phyloP scores from a whole-genome alignment of 2,888 invertebrate species.

The Xestia ashworthii region DNA sequence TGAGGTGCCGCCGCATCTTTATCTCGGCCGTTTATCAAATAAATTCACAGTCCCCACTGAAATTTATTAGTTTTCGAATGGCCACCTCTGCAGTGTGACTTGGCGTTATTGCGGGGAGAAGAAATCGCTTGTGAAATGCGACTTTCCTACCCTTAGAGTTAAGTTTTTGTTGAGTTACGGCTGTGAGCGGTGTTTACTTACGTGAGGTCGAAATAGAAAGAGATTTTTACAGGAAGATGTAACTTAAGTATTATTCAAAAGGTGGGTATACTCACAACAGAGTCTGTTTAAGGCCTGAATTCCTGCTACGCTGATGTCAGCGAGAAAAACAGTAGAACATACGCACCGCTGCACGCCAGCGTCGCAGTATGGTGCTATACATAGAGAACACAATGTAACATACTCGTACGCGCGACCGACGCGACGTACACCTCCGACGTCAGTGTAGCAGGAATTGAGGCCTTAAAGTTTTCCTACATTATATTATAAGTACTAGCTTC shows the following conservation, averaged over 20 bases:
- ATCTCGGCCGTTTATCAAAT: conserved; percentile 87
- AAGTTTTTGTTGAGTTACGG: conserved; percentile 60
- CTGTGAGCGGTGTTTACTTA: conserved; percentile 46
- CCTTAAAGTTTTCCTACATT: background rate
- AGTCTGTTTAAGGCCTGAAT: background rate
- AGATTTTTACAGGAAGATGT: background rate
- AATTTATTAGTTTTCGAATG: conserved; percentile 88
- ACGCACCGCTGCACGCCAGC: no score
- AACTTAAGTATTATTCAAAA: background rate
- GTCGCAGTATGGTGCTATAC: no score
- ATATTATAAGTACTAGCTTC: no score
- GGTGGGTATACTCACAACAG: background rate
- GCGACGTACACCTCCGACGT: no score
- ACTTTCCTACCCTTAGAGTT: conserved; percentile 70
- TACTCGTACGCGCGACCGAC: no score
- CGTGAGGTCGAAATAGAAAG: conserved; percentile 12
- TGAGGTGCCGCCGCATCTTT: conserved; percentile 79
- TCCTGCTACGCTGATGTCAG: no score
- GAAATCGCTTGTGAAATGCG: conserved; percentile 76
- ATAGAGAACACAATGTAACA: no score
- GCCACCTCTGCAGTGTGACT: conserved; percentile 82
- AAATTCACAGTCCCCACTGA: conserved; percentile 85
- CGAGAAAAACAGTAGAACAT: no score
- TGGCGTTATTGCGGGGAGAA: conserved; percentile 79
- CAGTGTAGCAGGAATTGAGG: no score